Base-by-base conservation (phyloP, 2,113 vertebrate genomes). In the Dendropsophus ebraccatus region DNA sequence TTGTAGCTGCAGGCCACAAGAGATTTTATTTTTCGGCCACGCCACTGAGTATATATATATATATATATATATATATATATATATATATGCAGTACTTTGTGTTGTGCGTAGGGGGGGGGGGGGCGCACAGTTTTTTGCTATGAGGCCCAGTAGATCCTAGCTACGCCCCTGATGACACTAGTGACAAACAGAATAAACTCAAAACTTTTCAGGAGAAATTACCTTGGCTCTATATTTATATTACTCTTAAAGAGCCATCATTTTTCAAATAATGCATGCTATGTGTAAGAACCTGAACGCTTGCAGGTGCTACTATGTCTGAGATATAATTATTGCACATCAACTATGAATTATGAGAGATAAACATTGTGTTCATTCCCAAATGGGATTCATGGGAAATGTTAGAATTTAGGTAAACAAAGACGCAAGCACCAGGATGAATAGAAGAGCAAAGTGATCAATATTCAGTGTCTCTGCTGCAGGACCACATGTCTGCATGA, bases 381-480 rank as follows among this genome's bases (percentile, higher is more conserved):
- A n/a, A 30, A 19, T 23, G 45, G 50, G 50, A 65, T 79, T 12
- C 47, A 80, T 41, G 17, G n/a, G 49, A 86, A 56, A 74, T 35
- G n/a, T 60, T 60, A 73, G 79, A 73, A 45, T 35, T 69, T 73
- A 47, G 83, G 45, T 54, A 69, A 72, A 58, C 35, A 86, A 73
- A 74, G 8, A 74, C 58, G 25, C 79, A 81, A 85, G 50, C 28
- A 70, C 30, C 30, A 81, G 47, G n/a, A 60, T 72, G 28, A 87
- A 74, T 81, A 58, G 49, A 74, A 87, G 52, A 81, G 65, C 35
- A 49, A 25, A 30, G 13, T 74, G 67, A 87, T 87, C 78, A 87
- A 87, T 87, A 87, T 87, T 87, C 78, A 74, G 85, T 72, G 73
- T 35, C 85, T 74, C 54, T 87, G 54, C 85, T 74, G 47, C 62